Percentiles rank a stretch among this genome's conserved stretches.
These are phyloP conservation scores for Peromyscus leucopus DNA, from an alignment of 2,113 vertebrate genomes.

Conservation along the genomic window DNA sequence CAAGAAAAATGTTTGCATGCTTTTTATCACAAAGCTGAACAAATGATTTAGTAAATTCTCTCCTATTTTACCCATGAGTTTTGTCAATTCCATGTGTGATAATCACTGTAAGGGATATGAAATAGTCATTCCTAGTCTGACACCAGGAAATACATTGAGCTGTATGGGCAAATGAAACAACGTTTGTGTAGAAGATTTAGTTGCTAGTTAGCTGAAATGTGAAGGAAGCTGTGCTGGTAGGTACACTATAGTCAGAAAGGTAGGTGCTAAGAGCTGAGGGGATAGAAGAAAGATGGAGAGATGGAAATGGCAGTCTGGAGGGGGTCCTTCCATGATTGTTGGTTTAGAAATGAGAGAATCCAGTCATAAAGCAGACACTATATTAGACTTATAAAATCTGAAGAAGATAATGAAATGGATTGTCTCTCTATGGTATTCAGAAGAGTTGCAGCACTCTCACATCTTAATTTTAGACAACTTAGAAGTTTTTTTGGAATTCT, in stretches of 20 bases:
- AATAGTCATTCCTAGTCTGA: not conserved
- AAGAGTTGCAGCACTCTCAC: not conserved
- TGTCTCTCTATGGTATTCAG: not conserved
- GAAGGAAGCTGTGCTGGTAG: not conserved
- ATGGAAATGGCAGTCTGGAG: not conserved
- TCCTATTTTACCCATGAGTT: not conserved
- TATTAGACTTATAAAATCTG: not conserved
- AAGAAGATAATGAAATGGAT: not conserved
- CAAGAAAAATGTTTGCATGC: not conserved
- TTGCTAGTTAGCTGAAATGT: not conserved
- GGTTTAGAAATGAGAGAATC: not conserved
- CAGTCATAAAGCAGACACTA: not conserved
- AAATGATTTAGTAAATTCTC: not conserved
- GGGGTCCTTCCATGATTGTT: accelerated
- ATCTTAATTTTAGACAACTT: not conserved
- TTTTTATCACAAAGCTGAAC: not conserved
- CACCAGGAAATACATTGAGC: not conserved
- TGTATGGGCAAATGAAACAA: not conserved
- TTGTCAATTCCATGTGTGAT: not conserved
- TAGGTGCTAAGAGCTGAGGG: not conserved
- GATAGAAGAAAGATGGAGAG: not conserved
- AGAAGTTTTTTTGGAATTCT: not conserved
- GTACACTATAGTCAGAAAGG: accelerated
- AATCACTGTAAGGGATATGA: not conserved
- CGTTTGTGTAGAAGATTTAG: not conserved